Base-by-base conservation (phyloP, 2,888 invertebrate genomes). In the Malthinus seriepunctatus region DNA sequence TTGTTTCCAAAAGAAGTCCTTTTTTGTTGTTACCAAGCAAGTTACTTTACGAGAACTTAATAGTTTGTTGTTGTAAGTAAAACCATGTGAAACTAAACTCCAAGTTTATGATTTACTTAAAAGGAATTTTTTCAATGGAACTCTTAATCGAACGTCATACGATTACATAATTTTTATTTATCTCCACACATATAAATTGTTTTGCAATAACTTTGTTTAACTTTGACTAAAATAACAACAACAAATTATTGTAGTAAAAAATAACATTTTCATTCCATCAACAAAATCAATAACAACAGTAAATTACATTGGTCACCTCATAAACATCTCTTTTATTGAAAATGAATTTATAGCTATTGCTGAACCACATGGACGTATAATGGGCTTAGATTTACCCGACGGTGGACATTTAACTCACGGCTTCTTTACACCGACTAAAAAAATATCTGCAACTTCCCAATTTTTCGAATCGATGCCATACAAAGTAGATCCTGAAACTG, bases 381-480 rank as follows among this genome's bases (percentile, higher is more conserved):
- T 98, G 98, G 93, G 95, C 0, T 80, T 98, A 51, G 96, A 98
- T 79, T 81, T 98, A 57, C 96, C 97, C 1, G 97, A 99, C 76
- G 98, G 98, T 66, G 98, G 98, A 0, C 98, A 99, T 80, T 85
- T 95, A 63, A 94, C 94, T 4, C 95, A 95, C 69, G 91, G 91
- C 23, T 97, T 97, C 79, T 93, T 93, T 81, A 97, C 97, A 0
- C 82, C 88, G 6, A 88, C 82, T 7, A 96, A 94, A 78, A 93
- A 91, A 79, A 93, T 98, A 59, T 98, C 97, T 0, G 97, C 97
- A 6, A 97, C 97, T 0, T 97, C 97, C 0, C 90, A 97, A 61
- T 99, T 95, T 83, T 98, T 98, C 77, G 97, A 98, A 81, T 96
- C 97, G 56, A 93, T 97, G 91, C 97, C 97, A 0, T 99, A 99